These are phyloP conservation scores for Coelopa pilipes DNA, from an alignment of 2,888 invertebrate species.

Conservation along the genomic window DNA sequence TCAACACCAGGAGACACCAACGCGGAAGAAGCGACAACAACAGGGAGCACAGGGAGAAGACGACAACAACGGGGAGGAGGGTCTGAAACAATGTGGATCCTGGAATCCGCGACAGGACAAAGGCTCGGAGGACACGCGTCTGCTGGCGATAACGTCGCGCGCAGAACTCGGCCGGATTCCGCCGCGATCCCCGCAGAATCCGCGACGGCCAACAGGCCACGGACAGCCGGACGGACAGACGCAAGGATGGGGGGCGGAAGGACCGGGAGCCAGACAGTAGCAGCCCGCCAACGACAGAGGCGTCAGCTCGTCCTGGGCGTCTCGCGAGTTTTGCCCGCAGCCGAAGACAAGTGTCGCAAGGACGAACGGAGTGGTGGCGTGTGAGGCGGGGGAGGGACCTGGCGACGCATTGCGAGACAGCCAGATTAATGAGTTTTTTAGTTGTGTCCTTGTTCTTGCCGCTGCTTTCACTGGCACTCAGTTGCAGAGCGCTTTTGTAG, in stretches of 20 bases:
- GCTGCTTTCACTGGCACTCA: neutral
- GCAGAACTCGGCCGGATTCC: slow-evolving; percentile 25
- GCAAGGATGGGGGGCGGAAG: neutral
- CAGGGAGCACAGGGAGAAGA: neutral
- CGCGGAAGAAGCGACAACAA: neutral
- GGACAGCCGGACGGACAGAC: too few relatives aligned
- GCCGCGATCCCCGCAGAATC: slow-evolving; percentile 7
- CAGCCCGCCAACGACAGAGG: neutral
- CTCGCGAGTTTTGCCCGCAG: neutral
- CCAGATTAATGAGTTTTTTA: slow-evolving; percentile 25
- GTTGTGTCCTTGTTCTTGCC: neutral
- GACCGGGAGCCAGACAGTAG: neutral
- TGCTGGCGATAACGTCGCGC: slow-evolving; percentile 26
- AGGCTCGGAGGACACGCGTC: slow-evolving; percentile 15
- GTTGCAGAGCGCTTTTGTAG: neutral
- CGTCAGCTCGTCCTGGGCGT: neutral
- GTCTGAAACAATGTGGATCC: too few relatives aligned
- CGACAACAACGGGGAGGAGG: too few relatives aligned
- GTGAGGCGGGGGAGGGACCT: neutral
- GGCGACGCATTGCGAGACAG: neutral
- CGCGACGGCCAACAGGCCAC: too few relatives aligned
- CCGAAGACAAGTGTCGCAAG: slow-evolving; percentile 9
- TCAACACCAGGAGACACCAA: neutral
- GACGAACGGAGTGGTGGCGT: too few relatives aligned
- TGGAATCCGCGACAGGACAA: slow-evolving; percentile 24